A percentile compares a stretch with the other conserved stretches of the same genome.
Conservation (phyloP, 1,140 invertebrate genomes). For the Reticulitermes speratus region DNA sequence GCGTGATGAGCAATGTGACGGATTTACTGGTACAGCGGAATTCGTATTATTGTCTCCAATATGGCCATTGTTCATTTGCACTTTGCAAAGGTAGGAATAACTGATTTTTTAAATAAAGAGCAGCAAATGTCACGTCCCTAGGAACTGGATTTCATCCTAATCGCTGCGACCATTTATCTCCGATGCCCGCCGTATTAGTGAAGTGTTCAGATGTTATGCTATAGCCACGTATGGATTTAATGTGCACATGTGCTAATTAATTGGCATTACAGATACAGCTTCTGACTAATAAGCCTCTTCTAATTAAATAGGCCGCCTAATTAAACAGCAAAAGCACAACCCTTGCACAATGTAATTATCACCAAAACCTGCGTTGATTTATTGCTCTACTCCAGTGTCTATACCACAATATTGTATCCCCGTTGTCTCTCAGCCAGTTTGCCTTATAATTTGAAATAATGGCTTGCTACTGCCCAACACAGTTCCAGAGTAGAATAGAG, state of each 20-base stretch:
- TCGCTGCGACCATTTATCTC: not conserved
- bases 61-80: too few species aligned
- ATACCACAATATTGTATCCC: not conserved
- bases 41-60: too few species aligned
- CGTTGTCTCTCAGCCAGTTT: not conserved
- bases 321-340: conserved; percentile 3
- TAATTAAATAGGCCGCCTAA: conserved; percentile 1
- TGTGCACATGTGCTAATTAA: conserved; percentile 16
- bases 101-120: too few species aligned
- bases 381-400: not conserved
- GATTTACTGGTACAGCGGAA: too few species aligned
- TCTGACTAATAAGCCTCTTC: not conserved
- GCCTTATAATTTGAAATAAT: not conserved
- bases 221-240: conserved; percentile 6
- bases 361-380: not conserved
- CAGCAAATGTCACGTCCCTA: too few species aligned
- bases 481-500: too few species aligned
- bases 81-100: too few species aligned
- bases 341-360: conserved; percentile 12
- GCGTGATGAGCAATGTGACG: too few species aligned
- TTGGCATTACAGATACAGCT: not conserved
- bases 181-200: not conserved
- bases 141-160: too few species aligned
- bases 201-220: not conserved
- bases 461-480: too few species aligned